A percentile compares a stretch with the other conserved stretches of the same genome.
phyloP scores from a whole-genome alignment of 2,888 invertebrate genomes.

The Sphaerophoria rueppellii region DNA sequence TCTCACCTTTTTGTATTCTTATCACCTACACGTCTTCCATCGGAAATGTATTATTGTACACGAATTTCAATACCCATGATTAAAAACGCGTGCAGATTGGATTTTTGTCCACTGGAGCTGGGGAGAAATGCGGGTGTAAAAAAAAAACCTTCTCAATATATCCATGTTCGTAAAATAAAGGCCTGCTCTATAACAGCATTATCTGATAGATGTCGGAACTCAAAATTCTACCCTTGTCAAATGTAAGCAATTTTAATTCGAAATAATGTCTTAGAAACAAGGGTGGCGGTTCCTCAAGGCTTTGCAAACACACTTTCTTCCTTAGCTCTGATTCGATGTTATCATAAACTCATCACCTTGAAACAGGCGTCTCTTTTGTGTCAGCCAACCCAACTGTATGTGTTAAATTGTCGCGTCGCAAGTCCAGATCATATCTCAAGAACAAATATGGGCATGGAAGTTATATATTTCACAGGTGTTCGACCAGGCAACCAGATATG shows the following conservation, averaged over 20 bases:
- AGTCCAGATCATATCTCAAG: background rate
- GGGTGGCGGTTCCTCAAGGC: slow-evolving; percentile 20
- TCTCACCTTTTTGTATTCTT: no score
- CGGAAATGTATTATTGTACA: no score
- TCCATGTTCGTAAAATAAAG: background rate
- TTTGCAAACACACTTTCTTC: slow-evolving; percentile 23
- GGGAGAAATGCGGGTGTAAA: no score
- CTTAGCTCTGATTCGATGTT: slow-evolving; percentile 28
- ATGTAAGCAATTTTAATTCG: slow-evolving; percentile 31
- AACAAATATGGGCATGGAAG: slow-evolving; percentile 34
- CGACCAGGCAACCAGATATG: slow-evolving; percentile 32
- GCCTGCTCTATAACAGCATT: background rate
- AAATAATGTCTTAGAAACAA: slow-evolving; percentile 23
- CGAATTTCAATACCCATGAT: no score
- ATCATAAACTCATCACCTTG: slow-evolving; percentile 34
- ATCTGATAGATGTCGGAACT: slow-evolving; percentile 35
- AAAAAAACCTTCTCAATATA: no score
- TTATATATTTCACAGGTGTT: slow-evolving; percentile 55
- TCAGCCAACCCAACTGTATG: background rate
- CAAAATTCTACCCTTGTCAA: slow-evolving; percentile 30
- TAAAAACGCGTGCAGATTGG: no score
- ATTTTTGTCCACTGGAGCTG: no score
- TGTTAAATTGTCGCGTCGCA: background rate
- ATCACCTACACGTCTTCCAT: no score
- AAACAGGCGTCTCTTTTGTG: background rate